A percentile compares a stretch with the other conserved stretches of the same genome.
phyloP scores from a whole-genome alignment of 2,888 invertebrate genomes.

The Frankliniella intonsa region DNA sequence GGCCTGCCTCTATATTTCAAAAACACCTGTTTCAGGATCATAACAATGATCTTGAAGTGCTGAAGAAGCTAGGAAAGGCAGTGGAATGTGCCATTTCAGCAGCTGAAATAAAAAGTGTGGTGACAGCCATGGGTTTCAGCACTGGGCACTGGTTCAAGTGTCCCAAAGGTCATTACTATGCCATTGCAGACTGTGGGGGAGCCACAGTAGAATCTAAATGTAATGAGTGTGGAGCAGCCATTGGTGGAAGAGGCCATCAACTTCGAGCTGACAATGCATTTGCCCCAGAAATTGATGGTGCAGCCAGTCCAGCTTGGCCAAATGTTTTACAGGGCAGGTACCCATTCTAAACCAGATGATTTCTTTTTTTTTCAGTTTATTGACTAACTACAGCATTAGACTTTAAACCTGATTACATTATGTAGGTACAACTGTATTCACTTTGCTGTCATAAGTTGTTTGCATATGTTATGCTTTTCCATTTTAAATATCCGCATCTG shows the following conservation, averaged over 20 bases:
- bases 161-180: slow-evolving; percentile 63
- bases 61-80: neutral
- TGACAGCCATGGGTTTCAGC: slow-evolving; percentile 53
- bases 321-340: too few relatives aligned
- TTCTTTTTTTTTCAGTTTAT: too few relatives aligned
- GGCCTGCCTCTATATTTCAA: neutral
- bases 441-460: too few relatives aligned
- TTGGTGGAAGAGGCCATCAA: slow-evolving; percentile 54
- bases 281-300: slow-evolving; percentile 55
- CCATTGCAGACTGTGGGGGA: slow-evolving; percentile 64
- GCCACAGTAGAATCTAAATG: slow-evolving; percentile 54
- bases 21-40: neutral
- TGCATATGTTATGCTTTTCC: too few relatives aligned
- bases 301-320: slow-evolving; percentile 51
- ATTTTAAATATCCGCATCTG: too few relatives aligned
- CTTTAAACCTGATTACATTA: too few relatives aligned
- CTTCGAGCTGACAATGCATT: slow-evolving; percentile 49
- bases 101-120: slow-evolving; percentile 52
- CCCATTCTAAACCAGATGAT: too few relatives aligned
- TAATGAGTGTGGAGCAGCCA: slow-evolving; percentile 53
- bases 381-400: too few relatives aligned
- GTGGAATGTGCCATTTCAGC: neutral
- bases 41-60: too few relatives aligned
- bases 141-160: slow-evolving; percentile 68
- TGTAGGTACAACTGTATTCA: too few relatives aligned